phyloP scores from a whole-genome alignment of 2,113 vertebrate species.

The Myotis lucifugus region DNA sequence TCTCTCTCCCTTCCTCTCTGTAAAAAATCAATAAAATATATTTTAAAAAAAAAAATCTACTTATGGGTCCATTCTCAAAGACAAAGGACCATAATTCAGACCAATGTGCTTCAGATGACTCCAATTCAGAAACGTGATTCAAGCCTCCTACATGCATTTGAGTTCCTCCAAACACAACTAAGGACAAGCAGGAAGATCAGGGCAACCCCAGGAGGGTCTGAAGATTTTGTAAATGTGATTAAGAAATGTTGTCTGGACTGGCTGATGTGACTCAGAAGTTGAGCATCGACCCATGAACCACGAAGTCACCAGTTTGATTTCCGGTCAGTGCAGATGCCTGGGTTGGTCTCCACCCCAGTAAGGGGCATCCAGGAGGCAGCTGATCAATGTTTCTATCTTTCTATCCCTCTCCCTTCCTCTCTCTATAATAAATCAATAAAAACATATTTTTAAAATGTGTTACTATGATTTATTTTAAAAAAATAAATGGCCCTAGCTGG shows the following conservation, averaged over 20 bases:
- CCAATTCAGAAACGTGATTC: neutral
- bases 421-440: no score
- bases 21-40: no score
- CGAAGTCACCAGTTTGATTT: no score
- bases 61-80: neutral
- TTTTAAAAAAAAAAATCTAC: no score
- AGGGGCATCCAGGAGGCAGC: neutral
- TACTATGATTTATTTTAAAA: no score
- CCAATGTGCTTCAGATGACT: neutral
- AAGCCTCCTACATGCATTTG: neutral
- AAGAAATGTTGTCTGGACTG: neutral
- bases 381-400: neutral
- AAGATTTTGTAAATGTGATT: neutral
- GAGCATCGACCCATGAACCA: no score
- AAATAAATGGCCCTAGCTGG: no score
- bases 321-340: no score
- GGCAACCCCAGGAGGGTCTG: neutral
- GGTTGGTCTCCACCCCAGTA: no score
- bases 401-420: neutral
- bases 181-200: neutral
- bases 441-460: no score
- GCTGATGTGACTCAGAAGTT: no score
- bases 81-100: neutral
- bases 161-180: neutral
- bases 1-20: no score